These are phyloP conservation scores for Otolemur garnettii DNA, from an alignment of 2,113 vertebrate species.

Conservation along the genomic window DNA sequence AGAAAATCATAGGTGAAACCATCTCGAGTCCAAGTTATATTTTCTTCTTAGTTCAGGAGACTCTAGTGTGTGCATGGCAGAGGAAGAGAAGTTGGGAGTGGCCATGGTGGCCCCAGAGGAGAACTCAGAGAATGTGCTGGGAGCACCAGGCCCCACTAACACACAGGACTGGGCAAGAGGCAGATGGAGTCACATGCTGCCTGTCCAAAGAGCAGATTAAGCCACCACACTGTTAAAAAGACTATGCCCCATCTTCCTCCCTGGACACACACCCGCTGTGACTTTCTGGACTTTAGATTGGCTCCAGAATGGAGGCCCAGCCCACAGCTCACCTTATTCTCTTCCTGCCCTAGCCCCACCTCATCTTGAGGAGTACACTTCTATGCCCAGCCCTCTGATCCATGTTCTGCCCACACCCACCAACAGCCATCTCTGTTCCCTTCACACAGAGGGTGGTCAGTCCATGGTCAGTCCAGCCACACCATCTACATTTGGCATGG, in stretches of 20 bases:
- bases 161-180: fast-evolving
- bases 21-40: neutral
- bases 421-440: neutral
- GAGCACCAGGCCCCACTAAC: too few relatives aligned
- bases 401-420: neutral
- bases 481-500: fast-evolving
- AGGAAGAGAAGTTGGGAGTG: too few relatives aligned
- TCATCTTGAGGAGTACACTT: neutral
- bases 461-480: neutral
- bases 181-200: neutral
- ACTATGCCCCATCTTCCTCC: fast-evolving
- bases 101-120: neutral
- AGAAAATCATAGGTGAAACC: neutral
- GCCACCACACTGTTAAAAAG: too few relatives aligned
- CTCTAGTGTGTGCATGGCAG: neutral
- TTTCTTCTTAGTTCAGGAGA: neutral
- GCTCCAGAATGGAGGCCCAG: neutral
- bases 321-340: fast-evolving
- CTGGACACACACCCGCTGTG: fast-evolving
- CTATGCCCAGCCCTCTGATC: too few relatives aligned
- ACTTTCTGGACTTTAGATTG: neutral
- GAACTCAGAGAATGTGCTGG: too few relatives aligned
- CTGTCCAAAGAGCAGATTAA: neutral
- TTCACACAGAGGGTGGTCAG: too few relatives aligned
- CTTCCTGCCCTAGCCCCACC: neutral